Base-by-base conservation (phyloP, 2,888 invertebrate genomes). In the Tetragnatha montana region DNA sequence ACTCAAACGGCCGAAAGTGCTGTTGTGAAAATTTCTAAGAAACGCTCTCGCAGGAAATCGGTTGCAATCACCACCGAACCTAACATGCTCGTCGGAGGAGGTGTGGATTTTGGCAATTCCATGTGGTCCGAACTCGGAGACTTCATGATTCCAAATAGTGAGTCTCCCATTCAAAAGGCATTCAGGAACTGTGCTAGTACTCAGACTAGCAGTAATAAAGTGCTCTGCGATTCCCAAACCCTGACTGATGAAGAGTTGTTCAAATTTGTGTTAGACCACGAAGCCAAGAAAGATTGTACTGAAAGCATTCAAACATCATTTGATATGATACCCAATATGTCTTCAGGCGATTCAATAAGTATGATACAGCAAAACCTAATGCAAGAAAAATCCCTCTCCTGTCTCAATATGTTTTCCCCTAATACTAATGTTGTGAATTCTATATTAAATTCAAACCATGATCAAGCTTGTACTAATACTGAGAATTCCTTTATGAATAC, bases 1-100 rank as follows among this genome's bases (percentile, higher is more conserved):
- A 91, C 91, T 19, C 91, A 91, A 82, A 91, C 91, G 17, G 89
- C 89, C 8, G 85, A 89, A 49, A 88, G 88, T 73, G 75, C 91
- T 21, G 87, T 91, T 6, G 87, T 91, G n/a, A 91, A 91, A 83
- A 91, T 91, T 68, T 88, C 88, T 49, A 88, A 81, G 81, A 86
- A 51, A 21, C 68, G 78, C 68, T 88, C 86, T 68, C 81, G 86
- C 14, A 73, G 88, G 21, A 91, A 91, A 60, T 90, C 88, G 12
- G 88, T 88, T 10, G 87, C 90, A 12, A 85, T 87, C 47, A 88
- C 84, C 50, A 90, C 84, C 19, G 87, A 87, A 70, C 10, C 90
- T 35, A 78, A 71, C 19, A 74, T 76, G 71, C 35, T 89, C 17
- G 75, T 47, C 1, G 73, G 22, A 8, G 73, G 76, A 50, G 81